phyloP scores from a whole-genome alignment of 2,888 invertebrate species.

The Piscicola geometra region DNA sequence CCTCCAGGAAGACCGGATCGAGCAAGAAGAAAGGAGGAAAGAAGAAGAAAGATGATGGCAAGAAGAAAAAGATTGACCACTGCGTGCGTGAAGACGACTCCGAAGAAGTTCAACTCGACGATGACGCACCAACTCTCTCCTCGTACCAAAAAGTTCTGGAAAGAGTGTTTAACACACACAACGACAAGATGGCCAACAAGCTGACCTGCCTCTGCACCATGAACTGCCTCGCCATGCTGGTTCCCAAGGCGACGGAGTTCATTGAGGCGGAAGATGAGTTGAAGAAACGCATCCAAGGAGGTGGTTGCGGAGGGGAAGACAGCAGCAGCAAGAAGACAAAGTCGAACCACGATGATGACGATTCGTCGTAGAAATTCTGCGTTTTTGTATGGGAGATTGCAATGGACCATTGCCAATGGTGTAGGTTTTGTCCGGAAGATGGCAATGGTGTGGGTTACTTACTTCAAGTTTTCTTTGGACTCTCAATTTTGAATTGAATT shows the following conservation, averaged over 20 bases:
- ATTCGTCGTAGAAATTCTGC: neutral
- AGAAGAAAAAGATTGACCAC: neutral
- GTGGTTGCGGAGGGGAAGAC: neutral
- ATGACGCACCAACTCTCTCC: neutral
- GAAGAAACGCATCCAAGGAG: neutral
- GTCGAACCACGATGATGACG: neutral
- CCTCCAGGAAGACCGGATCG: neutral
- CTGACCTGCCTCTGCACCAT: neutral
- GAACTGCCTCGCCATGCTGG: constrained; percentile 2
- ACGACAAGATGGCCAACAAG: neutral
- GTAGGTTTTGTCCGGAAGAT: no score
- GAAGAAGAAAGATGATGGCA: neutral
- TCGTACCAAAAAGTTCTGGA: neutral
- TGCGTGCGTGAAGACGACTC: neutral
- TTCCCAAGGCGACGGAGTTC: neutral
- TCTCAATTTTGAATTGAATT: no score
- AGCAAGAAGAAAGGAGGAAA: constrained; percentile 3
- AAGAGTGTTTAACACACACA: neutral
- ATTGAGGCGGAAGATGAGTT: neutral
- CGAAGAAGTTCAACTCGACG: neutral
- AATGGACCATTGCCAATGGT: no score
- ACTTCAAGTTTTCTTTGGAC: no score
- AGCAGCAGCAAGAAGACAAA: neutral
- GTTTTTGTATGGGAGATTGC: no score
- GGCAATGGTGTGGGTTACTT: no score